phyloP scores from a whole-genome alignment of 2,797 vertebrate species.

The Peromyscus eremicus region DNA sequence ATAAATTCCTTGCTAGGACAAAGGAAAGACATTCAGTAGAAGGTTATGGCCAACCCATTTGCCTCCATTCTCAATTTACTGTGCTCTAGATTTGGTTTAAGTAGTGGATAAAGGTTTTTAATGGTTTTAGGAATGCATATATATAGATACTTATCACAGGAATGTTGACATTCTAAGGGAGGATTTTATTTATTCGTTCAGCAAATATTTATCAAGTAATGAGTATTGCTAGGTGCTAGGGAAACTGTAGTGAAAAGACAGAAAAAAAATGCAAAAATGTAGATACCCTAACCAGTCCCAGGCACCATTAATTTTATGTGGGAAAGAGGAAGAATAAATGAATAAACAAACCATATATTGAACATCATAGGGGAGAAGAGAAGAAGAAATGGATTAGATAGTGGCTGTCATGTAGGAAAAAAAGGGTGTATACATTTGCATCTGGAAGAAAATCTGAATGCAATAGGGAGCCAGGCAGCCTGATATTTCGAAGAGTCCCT shows the following conservation, averaged over 20 bases:
- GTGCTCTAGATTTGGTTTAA: conserved; percentile 48
- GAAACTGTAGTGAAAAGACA: neutral
- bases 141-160: conserved; percentile 11
- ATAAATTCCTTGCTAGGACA: conserved; percentile 67
- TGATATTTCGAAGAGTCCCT: neutral
- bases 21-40: conserved; percentile 64
- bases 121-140: conserved; percentile 48
- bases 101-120: conserved; percentile 36
- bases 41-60: conserved; percentile 30
- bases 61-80: conserved; percentile 60
- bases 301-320: conserved; percentile 37
- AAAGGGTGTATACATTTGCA: neutral
- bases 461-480: neutral
- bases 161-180: conserved; percentile 31
- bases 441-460: neutral
- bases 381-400: conserved; percentile 14
- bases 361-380: neutral
- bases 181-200: conserved; percentile 38
- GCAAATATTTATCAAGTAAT: conserved; percentile 53
- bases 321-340: conserved; percentile 23
- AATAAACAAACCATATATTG: conserved; percentile 8
- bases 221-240: conserved; percentile 29
- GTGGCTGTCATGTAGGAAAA: neutral
- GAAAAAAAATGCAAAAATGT: neutral
- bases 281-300: neutral